Base-by-base conservation (phyloP, 2,888 invertebrate species). In the Campopleginae sp. region DNA sequence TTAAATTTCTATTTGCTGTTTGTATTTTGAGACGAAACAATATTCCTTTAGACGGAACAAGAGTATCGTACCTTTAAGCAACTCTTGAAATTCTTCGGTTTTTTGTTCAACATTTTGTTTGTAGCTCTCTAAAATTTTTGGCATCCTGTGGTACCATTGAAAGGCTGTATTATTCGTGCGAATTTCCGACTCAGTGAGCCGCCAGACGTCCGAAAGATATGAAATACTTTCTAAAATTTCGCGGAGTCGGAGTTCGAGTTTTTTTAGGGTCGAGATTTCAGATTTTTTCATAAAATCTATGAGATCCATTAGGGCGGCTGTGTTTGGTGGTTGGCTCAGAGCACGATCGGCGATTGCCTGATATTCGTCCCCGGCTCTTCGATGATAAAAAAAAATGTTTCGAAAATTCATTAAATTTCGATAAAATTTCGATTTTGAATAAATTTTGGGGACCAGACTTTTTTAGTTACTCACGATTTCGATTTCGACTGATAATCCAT, bases 91-190 rank as follows among this genome's bases (percentile, higher is more conserved):
- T 92, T 98, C 98, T 33, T 95, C 94, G 61, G 96, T 96, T 95
- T 98, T 98, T 85, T 96, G 95, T 44, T 96, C 96, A 70, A 98
- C 96, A 83, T 98, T 96, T 19, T 95, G 94, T 89, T 96, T 96
- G 93, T 97, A 96, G 88, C 98, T 97, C 86, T 98, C 97, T 86
- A 99, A 95, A 5, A 98, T 95, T 74, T 96, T 95, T 0, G 97
- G 96, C 95, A 99, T 96, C 76, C 96, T 95, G 38, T 97, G 95
- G 91, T 98, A 97, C 98, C 98, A 98, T 90, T 97, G 96, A 91
- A 98, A 98, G 0, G 97, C 96, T 86, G 96, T 96, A 89, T 97
- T 97, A 92, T 98, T 98, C 65, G 97, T 96, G 89, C 97, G 96
- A 91, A 98, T 97, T 94, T 99, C 98, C 3, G 96, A 94, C 0